Percentiles rank a stretch among this genome's conserved stretches.
phyloP scores from a whole-genome alignment of 2,888 invertebrate genomes.

The Coenonympha arcania region DNA sequence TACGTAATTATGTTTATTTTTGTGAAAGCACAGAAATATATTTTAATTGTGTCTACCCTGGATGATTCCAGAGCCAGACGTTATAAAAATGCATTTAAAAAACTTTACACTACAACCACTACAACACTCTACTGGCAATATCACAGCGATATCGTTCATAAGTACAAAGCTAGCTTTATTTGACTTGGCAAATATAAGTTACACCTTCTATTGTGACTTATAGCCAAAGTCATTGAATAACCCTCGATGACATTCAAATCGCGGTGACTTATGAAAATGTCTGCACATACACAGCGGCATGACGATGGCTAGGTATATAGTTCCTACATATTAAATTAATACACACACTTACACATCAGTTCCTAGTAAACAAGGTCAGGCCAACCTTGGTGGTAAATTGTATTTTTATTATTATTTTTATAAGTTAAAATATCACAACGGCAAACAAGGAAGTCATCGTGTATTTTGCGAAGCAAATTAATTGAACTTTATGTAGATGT shows the following conservation, averaged over 20 bases:
- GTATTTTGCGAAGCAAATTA: constrained; percentile 45
- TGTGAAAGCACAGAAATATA: neutral
- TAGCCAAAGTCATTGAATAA: neutral
- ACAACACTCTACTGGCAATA: neutral
- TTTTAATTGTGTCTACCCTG: neutral
- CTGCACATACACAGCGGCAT: constrained; percentile 25
- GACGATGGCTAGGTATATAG: too few species aligned
- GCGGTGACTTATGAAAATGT: constrained; percentile 22
- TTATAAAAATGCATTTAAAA: neutral
- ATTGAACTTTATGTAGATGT: constrained; percentile 46
- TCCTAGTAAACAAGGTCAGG: constrained; percentile 65
- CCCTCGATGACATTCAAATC: constrained; percentile 14
- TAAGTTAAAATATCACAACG: constrained; percentile 56
- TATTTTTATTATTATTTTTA: constrained; percentile 61
- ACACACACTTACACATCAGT: constrained; percentile 53
- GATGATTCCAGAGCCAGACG: neutral
- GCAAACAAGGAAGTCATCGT: constrained; percentile 63
- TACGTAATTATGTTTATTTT: neutral
- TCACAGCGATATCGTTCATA: neutral
- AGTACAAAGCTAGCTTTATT: neutral
- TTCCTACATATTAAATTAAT: constrained; percentile 35
- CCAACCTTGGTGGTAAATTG: constrained; percentile 57
- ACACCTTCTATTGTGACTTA: neutral
- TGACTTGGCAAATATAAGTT: neutral
- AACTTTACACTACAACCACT: neutral